Conservation (phyloP, 2,113 vertebrate species). For the Morone saxatilis region DNA sequence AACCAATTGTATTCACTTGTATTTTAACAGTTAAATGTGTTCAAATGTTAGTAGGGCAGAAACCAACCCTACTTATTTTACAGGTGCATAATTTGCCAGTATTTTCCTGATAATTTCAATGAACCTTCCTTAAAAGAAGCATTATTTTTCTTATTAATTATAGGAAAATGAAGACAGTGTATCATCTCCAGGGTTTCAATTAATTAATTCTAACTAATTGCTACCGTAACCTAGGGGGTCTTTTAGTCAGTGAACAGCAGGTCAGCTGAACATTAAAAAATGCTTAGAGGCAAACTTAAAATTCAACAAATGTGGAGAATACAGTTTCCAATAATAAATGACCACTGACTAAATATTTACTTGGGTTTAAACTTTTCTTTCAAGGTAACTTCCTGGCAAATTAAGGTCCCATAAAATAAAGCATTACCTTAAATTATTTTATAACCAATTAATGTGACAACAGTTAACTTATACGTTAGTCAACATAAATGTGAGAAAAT, state of each 20-base stretch:
- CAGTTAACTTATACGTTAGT: neutral
- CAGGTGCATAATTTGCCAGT: neutral
- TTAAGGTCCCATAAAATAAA: neutral
- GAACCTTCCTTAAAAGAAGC: neutral
- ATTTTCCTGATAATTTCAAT: neutral
- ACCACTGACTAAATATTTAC: neutral
- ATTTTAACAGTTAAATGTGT: neutral
- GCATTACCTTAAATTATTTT: neutral
- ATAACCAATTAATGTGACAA: neutral
- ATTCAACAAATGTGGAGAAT: neutral
- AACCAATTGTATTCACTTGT: neutral
- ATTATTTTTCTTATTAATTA: neutral
- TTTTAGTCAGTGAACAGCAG: neutral
- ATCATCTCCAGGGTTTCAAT: neutral
- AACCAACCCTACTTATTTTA: neutral
- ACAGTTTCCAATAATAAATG: neutral
- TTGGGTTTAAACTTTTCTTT: neutral
- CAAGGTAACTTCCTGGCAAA: neutral
- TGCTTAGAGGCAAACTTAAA: neutral
- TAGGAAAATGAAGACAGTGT: neutral
- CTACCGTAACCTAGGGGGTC: neutral
- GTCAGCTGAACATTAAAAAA: neutral
- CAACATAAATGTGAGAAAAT: neutral
- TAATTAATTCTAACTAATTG: conserved; percentile 15
- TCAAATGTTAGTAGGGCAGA: neutral